phyloP scores from a whole-genome alignment of 37 sponge, comb jelly and placozoan species.

The Bolinopsis microptera region DNA sequence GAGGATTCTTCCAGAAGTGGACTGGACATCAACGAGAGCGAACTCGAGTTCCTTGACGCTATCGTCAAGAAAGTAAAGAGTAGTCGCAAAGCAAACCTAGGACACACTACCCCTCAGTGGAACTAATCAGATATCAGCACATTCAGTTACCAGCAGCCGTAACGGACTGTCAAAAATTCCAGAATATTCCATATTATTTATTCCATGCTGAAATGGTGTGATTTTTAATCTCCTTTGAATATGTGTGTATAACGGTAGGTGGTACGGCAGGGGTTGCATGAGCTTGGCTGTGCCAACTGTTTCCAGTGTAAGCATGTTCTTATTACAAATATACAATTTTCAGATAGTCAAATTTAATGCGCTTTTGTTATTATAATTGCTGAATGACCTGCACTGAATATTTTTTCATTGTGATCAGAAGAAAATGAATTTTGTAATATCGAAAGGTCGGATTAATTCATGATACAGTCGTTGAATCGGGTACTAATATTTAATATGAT shows the following conservation, averaged over 20 bases:
- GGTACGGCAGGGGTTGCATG: neutral
- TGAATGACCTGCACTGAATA: too few relatives aligned
- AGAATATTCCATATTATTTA: neutral
- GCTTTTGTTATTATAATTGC: too few relatives aligned
- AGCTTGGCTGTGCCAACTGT: neutral
- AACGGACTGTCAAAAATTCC: neutral
- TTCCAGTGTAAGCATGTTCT: neutral
- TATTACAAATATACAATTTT: neutral
- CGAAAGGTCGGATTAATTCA: too few relatives aligned
- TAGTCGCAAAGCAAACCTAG: neutral
- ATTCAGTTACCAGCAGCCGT: neutral
- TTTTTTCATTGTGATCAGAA: too few relatives aligned
- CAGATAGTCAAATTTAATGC: neutral
- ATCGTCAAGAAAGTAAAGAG: conserved; percentile 43
- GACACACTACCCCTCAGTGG: neutral
- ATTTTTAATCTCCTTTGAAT: neutral
- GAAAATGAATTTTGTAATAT: too few relatives aligned
- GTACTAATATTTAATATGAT: too few relatives aligned
- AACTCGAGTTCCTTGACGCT: conserved; percentile 28
- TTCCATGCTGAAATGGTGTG: neutral
- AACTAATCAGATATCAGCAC: neutral
- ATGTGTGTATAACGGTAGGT: neutral
- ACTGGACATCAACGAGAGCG: conserved; percentile 7
- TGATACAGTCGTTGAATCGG: too few relatives aligned
- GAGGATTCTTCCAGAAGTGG: neutral